phyloP scores from a whole-genome alignment of 2,888 invertebrate species.

The Tachina fera region DNA sequence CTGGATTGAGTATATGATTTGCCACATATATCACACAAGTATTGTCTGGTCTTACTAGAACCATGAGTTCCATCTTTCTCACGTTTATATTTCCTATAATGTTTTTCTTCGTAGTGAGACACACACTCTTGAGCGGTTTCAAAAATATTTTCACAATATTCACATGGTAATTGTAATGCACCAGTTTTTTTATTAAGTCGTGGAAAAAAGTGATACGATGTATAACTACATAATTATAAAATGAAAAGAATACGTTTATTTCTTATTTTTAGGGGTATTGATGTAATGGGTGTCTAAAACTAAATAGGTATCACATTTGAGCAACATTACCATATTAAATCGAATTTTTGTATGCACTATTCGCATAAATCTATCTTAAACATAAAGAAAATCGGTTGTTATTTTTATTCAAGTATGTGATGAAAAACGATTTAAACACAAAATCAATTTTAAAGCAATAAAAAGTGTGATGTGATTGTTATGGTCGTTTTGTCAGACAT shows the following conservation, averaged over 20 bases:
- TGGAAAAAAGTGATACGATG: conserved; percentile 81
- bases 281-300: too few species aligned
- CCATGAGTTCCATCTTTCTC: conserved; percentile 77
- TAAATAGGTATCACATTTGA: too few species aligned
- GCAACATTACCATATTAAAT: too few species aligned
- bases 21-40: conserved; percentile 86
- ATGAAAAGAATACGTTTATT: not conserved
- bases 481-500: too few species aligned
- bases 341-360: too few species aligned
- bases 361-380: too few species aligned
- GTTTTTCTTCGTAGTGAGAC: conserved; percentile 85
- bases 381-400: too few species aligned
- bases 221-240: conserved; percentile 75
- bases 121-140: conserved; percentile 80
- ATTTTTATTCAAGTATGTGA: too few species aligned
- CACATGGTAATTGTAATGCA: conserved; percentile 79
- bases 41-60: conserved; percentile 81
- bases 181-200: conserved; percentile 75
- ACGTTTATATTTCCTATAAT: conserved; percentile 83
- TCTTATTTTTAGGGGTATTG: too few species aligned
- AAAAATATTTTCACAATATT: conserved; percentile 80
- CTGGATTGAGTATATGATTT: conserved; percentile 86
- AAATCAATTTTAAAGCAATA: too few species aligned
- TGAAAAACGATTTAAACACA: too few species aligned
- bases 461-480: too few species aligned